Evolutionary conservation across 1,140 invertebrate species (phyloP), one percentile per base, ranked within the genome.

Genomic region (Ridgeia piscesae): DNA sequence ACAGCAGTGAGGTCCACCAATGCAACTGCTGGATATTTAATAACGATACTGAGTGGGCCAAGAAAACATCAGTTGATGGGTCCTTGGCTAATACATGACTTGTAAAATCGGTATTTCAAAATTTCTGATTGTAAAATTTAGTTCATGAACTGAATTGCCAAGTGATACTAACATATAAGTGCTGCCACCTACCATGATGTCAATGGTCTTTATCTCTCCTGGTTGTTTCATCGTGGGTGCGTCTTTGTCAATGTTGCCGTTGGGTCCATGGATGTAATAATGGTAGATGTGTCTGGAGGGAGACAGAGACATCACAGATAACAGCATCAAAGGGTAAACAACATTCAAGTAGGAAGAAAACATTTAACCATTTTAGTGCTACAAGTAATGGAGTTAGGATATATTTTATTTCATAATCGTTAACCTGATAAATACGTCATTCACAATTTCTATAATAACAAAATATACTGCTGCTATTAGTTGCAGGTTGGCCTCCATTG

Each of bases 181-280:
- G 58, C 58, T 89, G 89, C 33, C 48, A 34, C 93, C 89, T 93
- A 96, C 95, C 94, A 95, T 92, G 88, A 96, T 96, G 92, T 95
- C 93, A 90, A 96, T 96, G 92, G 95, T 95, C 42, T 95, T 94
- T 93, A 95, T 95, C 14, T 91, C 91, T 93, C 34, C 91, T 21
- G 42, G 91, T 91, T 33, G 89, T 91, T 92, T 93, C 90, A 0
- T 34, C 35, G 4, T 91, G 27, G 93, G 88, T 17, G 93, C 93
- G 11, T 93, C 93, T 92, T 89, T 89, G 9, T 93, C 92, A 1
- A 94, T 92, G 93, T 96, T 96, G 11, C 96, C 96, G 91, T 95
- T 94, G 11, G 95, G 95, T 50, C 96, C 96, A 94, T 96, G 96
- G 6, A 96, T 94, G 92, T 96, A 96, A 92, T 95, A 96, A 93